phyloP scores from a whole-genome alignment of 92 coral and sea anemone species.

The Phenganax stokvisi region DNA sequence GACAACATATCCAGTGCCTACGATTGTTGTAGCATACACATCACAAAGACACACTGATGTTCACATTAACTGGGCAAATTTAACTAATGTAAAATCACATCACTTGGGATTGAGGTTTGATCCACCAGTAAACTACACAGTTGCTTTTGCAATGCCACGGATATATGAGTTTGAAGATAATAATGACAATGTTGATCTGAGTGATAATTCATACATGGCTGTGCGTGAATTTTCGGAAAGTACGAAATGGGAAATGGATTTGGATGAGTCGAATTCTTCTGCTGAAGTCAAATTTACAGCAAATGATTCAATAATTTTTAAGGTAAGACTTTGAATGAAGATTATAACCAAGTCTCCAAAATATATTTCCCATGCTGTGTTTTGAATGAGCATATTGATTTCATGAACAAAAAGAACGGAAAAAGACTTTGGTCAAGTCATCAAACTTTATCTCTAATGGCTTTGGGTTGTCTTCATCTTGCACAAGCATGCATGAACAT shows the following conservation, averaged over 20 bases:
- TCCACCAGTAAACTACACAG: constrained; percentile 43
- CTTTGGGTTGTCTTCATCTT: too few relatives aligned
- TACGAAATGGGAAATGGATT: background rate
- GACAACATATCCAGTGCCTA: constrained; percentile 68
- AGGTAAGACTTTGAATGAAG: constrained; percentile 40
- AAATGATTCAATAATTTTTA: constrained; percentile 48
- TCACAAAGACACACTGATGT: background rate
- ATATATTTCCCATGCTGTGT: background rate
- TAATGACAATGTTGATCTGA: constrained; percentile 59
- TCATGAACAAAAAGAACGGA: background rate
- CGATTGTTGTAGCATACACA: constrained; percentile 75
- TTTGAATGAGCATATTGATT: background rate
- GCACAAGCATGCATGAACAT: too few relatives aligned
- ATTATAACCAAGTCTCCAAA: too few relatives aligned
- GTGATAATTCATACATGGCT: constrained; percentile 12
- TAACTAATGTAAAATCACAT: constrained; percentile 4
- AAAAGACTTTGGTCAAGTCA: too few relatives aligned
- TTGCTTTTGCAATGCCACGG: constrained; percentile 65
- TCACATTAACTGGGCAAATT: constrained; percentile 30
- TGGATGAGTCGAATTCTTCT: background rate
- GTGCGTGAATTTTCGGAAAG: constrained; percentile 4
- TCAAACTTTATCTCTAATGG: too few relatives aligned
- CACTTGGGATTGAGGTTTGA: constrained; percentile 42
- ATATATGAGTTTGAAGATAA: constrained; percentile 68
- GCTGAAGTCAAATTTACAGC: constrained; percentile 43